Percentiles rank a stretch among this genome's conserved stretches.
Evolutionary conservation across 2,797 vertebrate genomes (phyloP).

Genomic region (Nannoperca australis): DNA sequence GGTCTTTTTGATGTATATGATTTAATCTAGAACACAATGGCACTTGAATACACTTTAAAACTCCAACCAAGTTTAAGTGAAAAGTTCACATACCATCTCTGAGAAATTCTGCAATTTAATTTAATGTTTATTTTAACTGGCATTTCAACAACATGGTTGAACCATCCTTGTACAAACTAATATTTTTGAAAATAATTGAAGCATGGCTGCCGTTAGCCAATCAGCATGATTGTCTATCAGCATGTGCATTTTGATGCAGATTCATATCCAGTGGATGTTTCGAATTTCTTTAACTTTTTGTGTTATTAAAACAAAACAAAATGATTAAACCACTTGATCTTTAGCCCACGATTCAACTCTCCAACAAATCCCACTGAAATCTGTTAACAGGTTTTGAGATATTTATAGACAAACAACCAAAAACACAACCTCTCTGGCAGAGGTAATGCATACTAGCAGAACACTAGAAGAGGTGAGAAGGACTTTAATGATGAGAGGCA

Average conservation of each 20-base stretch:
- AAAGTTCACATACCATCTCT: background rate
- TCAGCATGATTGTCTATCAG: background rate
- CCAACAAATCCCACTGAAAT: background rate
- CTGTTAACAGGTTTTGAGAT: background rate
- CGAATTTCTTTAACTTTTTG: background rate
- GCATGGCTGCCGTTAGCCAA: background rate
- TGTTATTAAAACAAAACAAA: conserved; percentile 4
- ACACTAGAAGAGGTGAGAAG: background rate
- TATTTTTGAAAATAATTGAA: background rate
- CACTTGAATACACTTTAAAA: background rate
- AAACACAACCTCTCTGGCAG: conserved; percentile 13
- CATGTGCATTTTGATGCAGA: background rate
- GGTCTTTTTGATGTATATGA: background rate
- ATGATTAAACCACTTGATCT: background rate
- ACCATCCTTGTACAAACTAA: background rate
- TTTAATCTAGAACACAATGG: background rate
- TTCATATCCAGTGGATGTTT: background rate
- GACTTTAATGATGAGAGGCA: conserved; percentile 28
- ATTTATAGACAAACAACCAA: conserved; percentile 20
- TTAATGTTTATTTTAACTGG: background rate
- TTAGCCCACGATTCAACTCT: background rate
- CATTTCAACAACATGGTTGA: background rate
- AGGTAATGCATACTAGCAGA: conserved; percentile 1
- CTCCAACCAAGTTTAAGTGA: background rate
- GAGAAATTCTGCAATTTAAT: background rate